Percentiles rank a stretch among this genome's conserved stretches.
phyloP scores from a whole-genome alignment of 1,140 invertebrate species.

The Eurosta solidaginis region DNA sequence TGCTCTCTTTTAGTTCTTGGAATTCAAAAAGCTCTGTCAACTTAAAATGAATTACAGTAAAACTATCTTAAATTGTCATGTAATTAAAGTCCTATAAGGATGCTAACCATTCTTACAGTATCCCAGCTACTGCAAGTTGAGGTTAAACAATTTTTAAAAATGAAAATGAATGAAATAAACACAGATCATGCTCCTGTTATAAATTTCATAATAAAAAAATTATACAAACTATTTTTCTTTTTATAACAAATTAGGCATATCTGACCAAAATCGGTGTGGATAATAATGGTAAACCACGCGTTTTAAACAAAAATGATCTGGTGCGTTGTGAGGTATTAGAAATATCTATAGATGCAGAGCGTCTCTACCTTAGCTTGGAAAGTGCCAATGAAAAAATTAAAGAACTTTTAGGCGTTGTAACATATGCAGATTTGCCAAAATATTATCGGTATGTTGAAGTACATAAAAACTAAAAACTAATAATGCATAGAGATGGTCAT shows the following conservation, averaged over 20 bases:
- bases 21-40: no score
- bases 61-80: no score
- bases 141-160: no score
- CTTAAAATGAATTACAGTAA: no score
- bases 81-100: no score
- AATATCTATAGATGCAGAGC: conserved; percentile 83
- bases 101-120: no score
- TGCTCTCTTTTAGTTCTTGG: no score
- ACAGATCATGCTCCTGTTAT: no score
- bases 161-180: no score
- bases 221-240: neutral
- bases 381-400: conserved; percentile 71
- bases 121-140: no score
- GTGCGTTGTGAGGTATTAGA: conserved; percentile 87
- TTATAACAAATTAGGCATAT: neutral
- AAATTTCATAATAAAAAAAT: neutral
- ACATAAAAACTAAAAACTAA: neutral
- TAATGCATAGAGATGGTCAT: neutral
- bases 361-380: conserved; percentile 85
- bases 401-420: conserved; percentile 80
- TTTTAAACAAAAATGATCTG: conserved; percentile 80
- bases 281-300: conserved; percentile 78
- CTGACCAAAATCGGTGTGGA: conserved; percentile 58
- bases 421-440: conserved; percentile 81
- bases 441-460: conserved; percentile 79